These are phyloP conservation scores for Forficula auricularia DNA, from an alignment of 1,140 invertebrate species.

Conservation along the genomic window DNA sequence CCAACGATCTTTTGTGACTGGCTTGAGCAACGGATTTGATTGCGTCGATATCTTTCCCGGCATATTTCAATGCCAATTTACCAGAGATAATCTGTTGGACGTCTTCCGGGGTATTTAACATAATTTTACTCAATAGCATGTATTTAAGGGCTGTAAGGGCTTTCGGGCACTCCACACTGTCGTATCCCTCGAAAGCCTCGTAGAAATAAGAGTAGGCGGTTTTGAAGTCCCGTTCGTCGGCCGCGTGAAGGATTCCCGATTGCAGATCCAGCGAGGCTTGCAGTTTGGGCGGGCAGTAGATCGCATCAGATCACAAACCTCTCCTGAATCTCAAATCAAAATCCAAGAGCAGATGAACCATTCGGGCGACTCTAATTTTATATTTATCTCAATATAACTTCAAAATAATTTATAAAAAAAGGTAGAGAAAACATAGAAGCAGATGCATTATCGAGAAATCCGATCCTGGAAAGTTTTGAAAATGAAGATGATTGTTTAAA, in stretches of 20 bases:
- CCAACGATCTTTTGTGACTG: constrained; percentile 86
- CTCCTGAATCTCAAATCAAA: too few relatives aligned
- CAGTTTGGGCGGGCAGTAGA: constrained; percentile 96
- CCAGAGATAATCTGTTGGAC: constrained; percentile 89
- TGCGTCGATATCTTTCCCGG: constrained; percentile 86
- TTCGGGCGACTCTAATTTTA: too few relatives aligned
- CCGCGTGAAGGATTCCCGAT: constrained; percentile 95
- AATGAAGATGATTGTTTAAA: too few relatives aligned
- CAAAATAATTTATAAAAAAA: too few relatives aligned
- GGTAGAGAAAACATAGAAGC: too few relatives aligned
- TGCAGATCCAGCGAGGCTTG: constrained; percentile 93
- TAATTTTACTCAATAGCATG: constrained; percentile 97
- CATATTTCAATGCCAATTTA: constrained; percentile 92
- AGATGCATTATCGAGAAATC: constrained; percentile 94
- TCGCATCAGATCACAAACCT: constrained; percentile 98
- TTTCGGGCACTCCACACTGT: constrained; percentile 82
- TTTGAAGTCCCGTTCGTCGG: constrained; percentile 98
- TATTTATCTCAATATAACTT: too few relatives aligned
- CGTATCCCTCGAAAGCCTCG: constrained; percentile 98
- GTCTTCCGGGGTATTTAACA: constrained; percentile 90
- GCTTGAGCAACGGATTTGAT: constrained; percentile 94
- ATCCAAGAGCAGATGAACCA: too few relatives aligned
- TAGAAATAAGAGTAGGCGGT: constrained; percentile 99
- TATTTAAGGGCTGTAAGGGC: constrained; percentile 91
- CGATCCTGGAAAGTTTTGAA: too few relatives aligned